These are phyloP conservation scores for Suncus etruscus DNA, from an alignment of 2,113 vertebrate genomes.

Conservation along the genomic window DNA sequence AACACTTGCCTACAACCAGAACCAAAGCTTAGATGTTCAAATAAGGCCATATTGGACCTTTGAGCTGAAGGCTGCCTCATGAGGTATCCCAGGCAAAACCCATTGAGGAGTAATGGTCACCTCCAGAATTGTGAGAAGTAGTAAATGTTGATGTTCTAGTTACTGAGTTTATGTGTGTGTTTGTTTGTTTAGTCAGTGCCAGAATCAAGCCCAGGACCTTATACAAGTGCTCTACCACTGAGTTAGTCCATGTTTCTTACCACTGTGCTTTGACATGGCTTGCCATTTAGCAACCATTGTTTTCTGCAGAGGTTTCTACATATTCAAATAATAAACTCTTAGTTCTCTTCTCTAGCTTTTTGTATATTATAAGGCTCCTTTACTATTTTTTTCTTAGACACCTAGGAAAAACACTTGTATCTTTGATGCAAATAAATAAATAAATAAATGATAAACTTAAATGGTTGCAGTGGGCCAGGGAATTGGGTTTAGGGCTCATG, in stretches of 20 bases:
- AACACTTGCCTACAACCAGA: background rate
- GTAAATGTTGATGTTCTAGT: background rate
- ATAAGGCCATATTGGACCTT: background rate
- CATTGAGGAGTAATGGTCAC: background rate
- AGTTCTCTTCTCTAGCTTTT: constrained; percentile 43
- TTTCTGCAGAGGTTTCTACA: background rate
- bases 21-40: background rate
- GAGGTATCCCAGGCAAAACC: background rate
- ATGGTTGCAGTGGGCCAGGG: background rate
- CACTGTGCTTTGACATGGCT: background rate
- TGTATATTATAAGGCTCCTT: background rate
- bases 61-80: background rate
- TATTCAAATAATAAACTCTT: background rate
- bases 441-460: background rate
- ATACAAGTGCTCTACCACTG: background rate
- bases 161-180: background rate
- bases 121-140: background rate
- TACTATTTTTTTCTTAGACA: background rate
- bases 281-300: background rate
- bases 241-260: background rate
- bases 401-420: background rate
- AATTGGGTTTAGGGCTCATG: too few species aligned
- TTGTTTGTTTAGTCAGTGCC: too few species aligned
- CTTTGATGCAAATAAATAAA: background rate
- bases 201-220: background rate